phyloP scores from a whole-genome alignment of 2,888 invertebrate genomes.

The Hyposoter didymator region DNA sequence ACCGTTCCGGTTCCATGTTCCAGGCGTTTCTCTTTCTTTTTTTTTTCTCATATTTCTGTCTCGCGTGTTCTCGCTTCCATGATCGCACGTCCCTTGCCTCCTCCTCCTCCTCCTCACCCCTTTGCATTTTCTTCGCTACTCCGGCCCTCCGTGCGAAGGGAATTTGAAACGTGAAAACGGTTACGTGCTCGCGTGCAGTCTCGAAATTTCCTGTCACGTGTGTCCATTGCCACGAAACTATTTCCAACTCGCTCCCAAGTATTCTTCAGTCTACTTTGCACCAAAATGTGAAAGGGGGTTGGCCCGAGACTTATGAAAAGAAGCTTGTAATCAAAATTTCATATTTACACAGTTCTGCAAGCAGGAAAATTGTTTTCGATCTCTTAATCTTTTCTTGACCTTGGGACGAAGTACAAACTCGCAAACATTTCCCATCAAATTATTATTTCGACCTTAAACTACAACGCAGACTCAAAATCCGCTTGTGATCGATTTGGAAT shows the following conservation, averaged over 20 bases:
- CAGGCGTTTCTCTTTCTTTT: conserved; percentile 2
- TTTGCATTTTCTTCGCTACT: not conserved
- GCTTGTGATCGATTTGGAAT: no score
- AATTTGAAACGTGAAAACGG: conserved; percentile 53
- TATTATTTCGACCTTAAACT: no score
- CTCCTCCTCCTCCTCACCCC: not conserved
- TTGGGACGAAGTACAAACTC: not conserved
- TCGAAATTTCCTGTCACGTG: conserved; percentile 45
- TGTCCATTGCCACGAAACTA: conserved; percentile 23
- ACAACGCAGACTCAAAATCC: no score
- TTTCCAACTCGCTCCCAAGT: conserved; percentile 25
- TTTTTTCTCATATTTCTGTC: conserved; percentile 22
- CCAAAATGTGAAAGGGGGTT: not conserved
- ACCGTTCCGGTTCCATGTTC: conserved; percentile 37
- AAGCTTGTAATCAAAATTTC: not conserved
- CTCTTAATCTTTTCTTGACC: not conserved
- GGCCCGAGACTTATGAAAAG: not conserved
- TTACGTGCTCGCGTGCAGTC: conserved; percentile 52
- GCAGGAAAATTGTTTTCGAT: not conserved
- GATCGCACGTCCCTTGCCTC: conserved; percentile 9
- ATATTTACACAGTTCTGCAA: not conserved
- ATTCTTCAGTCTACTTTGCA: conserved; percentile 39
- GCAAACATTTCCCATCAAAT: no score
- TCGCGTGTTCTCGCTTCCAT: conserved; percentile 22
- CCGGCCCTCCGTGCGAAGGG: not conserved